Evolutionary conservation across 2,113 vertebrate genomes (phyloP).

Genomic region (Morone chrysops): DNA sequence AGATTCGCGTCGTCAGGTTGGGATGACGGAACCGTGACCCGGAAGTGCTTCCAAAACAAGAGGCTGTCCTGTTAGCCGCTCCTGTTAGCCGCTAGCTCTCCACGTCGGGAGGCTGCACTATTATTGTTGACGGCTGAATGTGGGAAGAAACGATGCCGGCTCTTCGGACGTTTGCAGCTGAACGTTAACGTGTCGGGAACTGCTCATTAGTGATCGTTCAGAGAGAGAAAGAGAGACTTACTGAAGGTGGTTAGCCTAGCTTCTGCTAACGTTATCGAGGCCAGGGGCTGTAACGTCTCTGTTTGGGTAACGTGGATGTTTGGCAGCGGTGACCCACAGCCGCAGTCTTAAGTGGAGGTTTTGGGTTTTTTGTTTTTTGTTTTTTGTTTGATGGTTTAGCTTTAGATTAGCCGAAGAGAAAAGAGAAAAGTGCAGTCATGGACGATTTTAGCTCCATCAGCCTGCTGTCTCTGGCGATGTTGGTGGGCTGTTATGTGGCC

Average conservation of each 20-base stretch:
- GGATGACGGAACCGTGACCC: slow-evolving; percentile 28
- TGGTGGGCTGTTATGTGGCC: slow-evolving; percentile 97
- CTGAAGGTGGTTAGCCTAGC: slow-evolving; percentile 68
- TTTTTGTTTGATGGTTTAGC: too few species aligned
- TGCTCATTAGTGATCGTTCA: neutral
- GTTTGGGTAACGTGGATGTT: slow-evolving; percentile 58
- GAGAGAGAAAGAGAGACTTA: neutral
- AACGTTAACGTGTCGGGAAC: neutral
- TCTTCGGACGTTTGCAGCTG: neutral
- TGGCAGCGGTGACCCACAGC: neutral
- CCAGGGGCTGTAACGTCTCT: slow-evolving; percentile 35
- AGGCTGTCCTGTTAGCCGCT: slow-evolving; percentile 26
- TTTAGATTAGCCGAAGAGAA: slow-evolving; percentile 36
- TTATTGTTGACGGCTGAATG: neutral
- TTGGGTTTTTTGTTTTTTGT: too few species aligned
- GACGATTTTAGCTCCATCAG: slow-evolving; percentile 96
- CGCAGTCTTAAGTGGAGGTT: too few species aligned
- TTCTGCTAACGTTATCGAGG: slow-evolving; percentile 39
- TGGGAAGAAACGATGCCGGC: neutral
- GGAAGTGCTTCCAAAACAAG: slow-evolving; percentile 69
- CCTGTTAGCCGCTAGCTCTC: slow-evolving; percentile 14
- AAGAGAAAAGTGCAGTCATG: slow-evolving; percentile 82
- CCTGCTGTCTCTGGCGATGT: slow-evolving; percentile 94
- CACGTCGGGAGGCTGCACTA: slow-evolving; percentile 36
- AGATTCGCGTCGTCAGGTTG: neutral